A percentile compares a stretch with the other conserved stretches of the same genome.
Evolutionary conservation across 2,113 vertebrate species (phyloP).

Genomic region (Cebidichthys violaceus): DNA sequence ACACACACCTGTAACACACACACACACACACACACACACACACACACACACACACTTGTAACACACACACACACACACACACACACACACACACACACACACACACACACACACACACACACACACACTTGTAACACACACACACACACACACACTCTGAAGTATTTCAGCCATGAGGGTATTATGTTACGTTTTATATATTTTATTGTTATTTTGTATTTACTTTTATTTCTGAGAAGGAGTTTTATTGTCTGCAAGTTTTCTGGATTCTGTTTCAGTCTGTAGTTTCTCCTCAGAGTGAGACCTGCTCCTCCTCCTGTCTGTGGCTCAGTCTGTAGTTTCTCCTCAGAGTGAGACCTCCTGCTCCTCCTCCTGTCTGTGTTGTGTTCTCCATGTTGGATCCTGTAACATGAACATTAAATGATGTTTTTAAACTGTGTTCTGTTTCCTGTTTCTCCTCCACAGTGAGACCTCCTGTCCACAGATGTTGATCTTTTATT

Average conservation of each 20-base stretch:
- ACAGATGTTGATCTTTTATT: too few species aligned
- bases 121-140: background rate
- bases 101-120: too few species aligned
- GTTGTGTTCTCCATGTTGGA: background rate
- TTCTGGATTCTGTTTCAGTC: background rate
- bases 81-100: background rate
- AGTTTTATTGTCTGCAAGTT: background rate
- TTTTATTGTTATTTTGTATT: slow-evolving; percentile 14
- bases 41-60: too few species aligned
- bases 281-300: slow-evolving; percentile 14
- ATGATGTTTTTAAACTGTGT: slow-evolving; percentile 21
- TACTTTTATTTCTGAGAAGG: slow-evolving; percentile 2
- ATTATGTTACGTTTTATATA: slow-evolving; percentile 37
- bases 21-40: background rate
- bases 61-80: background rate
- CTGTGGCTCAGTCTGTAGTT: background rate
- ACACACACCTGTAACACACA: too few species aligned
- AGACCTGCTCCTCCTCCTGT: slow-evolving; percentile 1
- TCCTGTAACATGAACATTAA: slow-evolving; percentile 37
- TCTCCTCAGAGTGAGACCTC: slow-evolving; percentile 29
- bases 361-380: too few species aligned
- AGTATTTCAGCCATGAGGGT: slow-evolving; percentile 50
- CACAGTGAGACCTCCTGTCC: too few species aligned
- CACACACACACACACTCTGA: slow-evolving; percentile 6
- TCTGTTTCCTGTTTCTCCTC: too few species aligned